phyloP scores from a whole-genome alignment of 92 coral and sea anemone genomes.

The Paramuricea clavata region DNA sequence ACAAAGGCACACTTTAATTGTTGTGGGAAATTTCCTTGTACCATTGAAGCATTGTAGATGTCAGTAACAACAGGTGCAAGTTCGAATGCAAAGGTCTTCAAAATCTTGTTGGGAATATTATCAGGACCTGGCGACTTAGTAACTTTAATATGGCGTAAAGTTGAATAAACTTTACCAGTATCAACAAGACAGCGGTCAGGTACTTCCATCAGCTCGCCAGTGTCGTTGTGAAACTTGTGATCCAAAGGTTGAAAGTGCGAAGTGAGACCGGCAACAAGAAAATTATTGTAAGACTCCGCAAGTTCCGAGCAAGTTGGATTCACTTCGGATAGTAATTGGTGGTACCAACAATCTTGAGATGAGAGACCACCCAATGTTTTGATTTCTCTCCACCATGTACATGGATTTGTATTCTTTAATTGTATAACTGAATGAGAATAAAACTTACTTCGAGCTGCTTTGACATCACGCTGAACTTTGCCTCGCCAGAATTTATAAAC shows the following conservation, averaged over 20 bases:
- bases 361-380: too few relatives aligned
- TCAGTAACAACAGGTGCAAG: neutral
- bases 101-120: neutral
- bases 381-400: too few relatives aligned
- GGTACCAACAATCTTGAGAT: too few relatives aligned
- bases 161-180: constrained; percentile 16
- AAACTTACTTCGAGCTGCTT: too few relatives aligned
- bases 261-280: neutral
- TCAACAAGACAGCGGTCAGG: neutral
- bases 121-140: constrained; percentile 16
- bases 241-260: constrained; percentile 17
- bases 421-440: too few relatives aligned
- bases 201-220: constrained; percentile 33
- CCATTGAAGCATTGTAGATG: neutral
- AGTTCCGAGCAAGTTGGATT: too few relatives aligned
- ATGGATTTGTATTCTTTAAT: too few relatives aligned
- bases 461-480: too few relatives aligned
- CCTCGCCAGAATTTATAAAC: too few relatives aligned
- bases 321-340: too few relatives aligned
- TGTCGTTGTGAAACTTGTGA: constrained; percentile 12
- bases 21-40: constrained; percentile 45
- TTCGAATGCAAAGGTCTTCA: neutral
- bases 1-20: constrained; percentile 47
- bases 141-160: constrained; percentile 31
- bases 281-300: too few relatives aligned